Percentiles rank a stretch among this genome's conserved stretches.
Evolutionary conservation across 1,140 invertebrate species (phyloP).

Genomic region (Capitella teleta): DNA sequence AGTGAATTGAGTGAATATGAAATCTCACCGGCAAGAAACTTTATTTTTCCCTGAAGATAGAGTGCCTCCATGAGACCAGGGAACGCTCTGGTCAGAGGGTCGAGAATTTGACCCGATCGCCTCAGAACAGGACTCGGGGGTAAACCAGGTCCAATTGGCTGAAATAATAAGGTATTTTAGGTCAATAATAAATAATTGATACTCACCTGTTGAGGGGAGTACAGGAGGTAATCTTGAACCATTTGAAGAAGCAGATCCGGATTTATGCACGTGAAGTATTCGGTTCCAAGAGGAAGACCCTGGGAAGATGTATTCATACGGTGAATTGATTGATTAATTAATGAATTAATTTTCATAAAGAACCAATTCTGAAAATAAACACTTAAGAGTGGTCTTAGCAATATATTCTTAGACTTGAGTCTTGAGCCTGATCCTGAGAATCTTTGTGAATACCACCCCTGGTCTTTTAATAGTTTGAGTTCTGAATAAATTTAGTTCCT

Average conservation of each 20-base stretch:
- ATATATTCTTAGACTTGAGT: no score
- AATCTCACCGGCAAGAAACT: slow-evolving; percentile 57
- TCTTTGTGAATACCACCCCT: no score
- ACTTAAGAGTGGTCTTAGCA: no score
- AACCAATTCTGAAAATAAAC: no score
- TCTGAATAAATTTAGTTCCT: no score
- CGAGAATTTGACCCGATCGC: slow-evolving; percentile 56
- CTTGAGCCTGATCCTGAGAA: no score
- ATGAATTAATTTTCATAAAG: no score
- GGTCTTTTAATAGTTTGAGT: no score
- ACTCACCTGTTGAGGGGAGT: slow-evolving; percentile 52
- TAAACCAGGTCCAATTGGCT: slow-evolving; percentile 44
- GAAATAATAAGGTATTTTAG: slow-evolving; percentile 3
- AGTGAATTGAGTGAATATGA: not conserved
- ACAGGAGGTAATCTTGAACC: slow-evolving; percentile 62
- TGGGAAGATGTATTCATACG: no score
- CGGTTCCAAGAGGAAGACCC: slow-evolving; percentile 56
- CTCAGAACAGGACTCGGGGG: slow-evolving; percentile 38
- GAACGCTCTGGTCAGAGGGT: slow-evolving; percentile 63
- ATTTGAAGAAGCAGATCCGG: slow-evolving; percentile 75
- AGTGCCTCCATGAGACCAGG: slow-evolving; percentile 66
- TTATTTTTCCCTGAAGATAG: slow-evolving; percentile 65
- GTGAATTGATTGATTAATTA: no score
- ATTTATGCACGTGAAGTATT: slow-evolving; percentile 66
- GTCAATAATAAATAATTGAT: not conserved